These are phyloP conservation scores for Cyrtodaria siliqua DNA, from an alignment of 2,888 invertebrate species.

Conservation along the genomic window DNA sequence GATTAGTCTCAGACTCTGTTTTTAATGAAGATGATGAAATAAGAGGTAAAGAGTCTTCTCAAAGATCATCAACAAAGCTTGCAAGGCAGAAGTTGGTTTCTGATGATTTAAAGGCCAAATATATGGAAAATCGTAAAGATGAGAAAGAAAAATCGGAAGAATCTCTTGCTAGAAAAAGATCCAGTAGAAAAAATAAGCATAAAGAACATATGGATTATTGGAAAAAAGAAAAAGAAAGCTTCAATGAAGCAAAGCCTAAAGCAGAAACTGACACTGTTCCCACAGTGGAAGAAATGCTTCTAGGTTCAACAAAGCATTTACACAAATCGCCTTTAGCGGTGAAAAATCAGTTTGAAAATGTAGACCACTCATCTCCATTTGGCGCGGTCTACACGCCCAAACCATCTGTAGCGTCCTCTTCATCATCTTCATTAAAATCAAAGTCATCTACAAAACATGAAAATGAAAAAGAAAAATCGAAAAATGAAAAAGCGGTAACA, in stretches of 20 bases:
- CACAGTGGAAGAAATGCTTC: constrained; percentile 50
- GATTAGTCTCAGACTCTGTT: constrained; percentile 7
- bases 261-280: constrained; percentile 25
- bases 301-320: constrained; percentile 31
- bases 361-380: constrained; percentile 56
- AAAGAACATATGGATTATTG: constrained; percentile 46
- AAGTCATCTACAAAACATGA: too few species aligned
- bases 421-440: constrained; percentile 28
- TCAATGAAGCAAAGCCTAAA: constrained; percentile 6
- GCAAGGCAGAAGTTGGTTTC: constrained; percentile 63
- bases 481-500: constrained; percentile 9
- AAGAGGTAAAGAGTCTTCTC: not conserved
- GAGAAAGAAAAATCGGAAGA: constrained; percentile 40
- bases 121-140: constrained; percentile 55
- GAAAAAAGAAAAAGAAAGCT: constrained; percentile 39
- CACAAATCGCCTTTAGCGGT: constrained; percentile 25
- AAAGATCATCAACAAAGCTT: constrained; percentile 44
- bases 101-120: constrained; percentile 61
- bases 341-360: constrained; percentile 32
- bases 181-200: constrained; percentile 39
- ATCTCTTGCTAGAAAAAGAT: constrained; percentile 30
- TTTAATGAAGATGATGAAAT: constrained; percentile 15
- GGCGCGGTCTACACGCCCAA: constrained; percentile 49
- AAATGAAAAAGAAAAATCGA: constrained; percentile 10
- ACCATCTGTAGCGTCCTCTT: constrained; percentile 16